A percentile compares a stretch with the other conserved stretches of the same genome.
Evolutionary conservation across 2,113 vertebrate genomes (phyloP).

Genomic region (Corythaeola cristata): DNA sequence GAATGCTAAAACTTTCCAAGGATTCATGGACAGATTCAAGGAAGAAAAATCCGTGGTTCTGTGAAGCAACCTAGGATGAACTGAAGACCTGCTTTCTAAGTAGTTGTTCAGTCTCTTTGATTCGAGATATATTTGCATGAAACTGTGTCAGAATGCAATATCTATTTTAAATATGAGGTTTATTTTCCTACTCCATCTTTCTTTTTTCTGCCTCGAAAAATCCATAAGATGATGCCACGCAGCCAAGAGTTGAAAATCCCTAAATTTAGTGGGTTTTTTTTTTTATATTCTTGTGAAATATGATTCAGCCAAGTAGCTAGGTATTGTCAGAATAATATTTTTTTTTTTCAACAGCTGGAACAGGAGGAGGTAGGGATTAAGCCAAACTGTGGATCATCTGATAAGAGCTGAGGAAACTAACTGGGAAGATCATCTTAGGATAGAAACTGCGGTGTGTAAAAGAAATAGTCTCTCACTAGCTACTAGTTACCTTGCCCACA

Average conservation of each 20-base stretch:
- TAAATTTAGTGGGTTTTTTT: neutral
- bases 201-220: too few relatives aligned
- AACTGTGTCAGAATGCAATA: neutral
- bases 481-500: neutral
- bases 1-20: neutral
- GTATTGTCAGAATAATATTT: neutral
- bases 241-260: neutral
- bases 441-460: neutral
- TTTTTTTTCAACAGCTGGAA: neutral
- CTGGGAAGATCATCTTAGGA: neutral
- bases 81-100: neutral
- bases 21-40: neutral
- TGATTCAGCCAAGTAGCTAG: neutral
- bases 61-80: neutral
- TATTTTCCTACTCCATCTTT: too few relatives aligned
- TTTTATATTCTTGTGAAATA: neutral
- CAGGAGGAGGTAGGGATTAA: neutral
- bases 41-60: neutral
- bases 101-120: too few relatives aligned
- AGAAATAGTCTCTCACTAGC: neutral
- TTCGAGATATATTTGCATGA: neutral
- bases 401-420: neutral
- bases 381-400: neutral
- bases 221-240: too few relatives aligned
- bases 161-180: neutral